phyloP scores from a whole-genome alignment of 1,140 invertebrate genomes.

The Dermatophagoides farinae region DNA sequence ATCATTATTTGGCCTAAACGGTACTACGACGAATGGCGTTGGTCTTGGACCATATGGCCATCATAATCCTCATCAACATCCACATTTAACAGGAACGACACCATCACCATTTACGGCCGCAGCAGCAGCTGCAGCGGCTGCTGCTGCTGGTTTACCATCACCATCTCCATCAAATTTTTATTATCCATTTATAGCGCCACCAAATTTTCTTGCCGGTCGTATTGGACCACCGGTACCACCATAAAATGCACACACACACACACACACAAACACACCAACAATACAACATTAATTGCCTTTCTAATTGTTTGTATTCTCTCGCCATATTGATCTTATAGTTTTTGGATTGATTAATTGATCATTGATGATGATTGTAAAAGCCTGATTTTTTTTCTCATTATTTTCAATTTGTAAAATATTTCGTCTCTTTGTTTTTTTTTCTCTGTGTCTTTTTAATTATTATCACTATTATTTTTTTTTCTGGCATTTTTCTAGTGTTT shows the following conservation, averaged over 20 bases:
- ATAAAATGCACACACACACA: not conserved
- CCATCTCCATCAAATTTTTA: not conserved
- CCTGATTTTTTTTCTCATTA: no score
- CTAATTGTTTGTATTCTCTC: no score
- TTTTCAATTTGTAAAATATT: no score
- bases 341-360: no score
- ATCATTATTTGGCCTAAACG: not conserved
- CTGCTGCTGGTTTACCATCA: not conserved
- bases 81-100: not conserved
- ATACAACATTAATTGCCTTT: not conserved
- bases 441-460: no score
- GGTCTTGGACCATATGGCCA: not conserved
- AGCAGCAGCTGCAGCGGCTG: not conserved
- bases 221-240: conserved; percentile 11
- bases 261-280: not conserved
- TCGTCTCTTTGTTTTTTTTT: no score
- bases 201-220: conserved; percentile 1
- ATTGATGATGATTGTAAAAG: no score
- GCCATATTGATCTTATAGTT: not conserved
- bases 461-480: no score
- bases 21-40: no score
- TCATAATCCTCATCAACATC: not conserved
- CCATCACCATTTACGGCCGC: not conserved
- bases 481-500: no score
- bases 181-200: conserved; percentile 6